Evolutionary conservation across 2,797 vertebrate species (phyloP), one percentile per base, ranked within the genome.

Genomic region (Chaunax sp.): DNA sequence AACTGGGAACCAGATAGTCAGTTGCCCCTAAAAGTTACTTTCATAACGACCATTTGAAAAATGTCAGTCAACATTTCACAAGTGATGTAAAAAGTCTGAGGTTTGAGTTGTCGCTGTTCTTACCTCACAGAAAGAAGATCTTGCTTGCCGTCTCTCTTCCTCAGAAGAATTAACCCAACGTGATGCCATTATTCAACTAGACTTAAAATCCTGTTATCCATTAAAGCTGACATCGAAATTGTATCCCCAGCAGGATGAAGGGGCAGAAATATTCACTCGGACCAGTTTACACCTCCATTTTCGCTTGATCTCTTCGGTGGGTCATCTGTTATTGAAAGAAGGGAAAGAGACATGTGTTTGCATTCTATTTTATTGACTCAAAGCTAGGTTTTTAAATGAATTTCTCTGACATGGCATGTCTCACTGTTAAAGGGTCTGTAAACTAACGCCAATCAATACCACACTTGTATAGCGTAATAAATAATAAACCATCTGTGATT

Each of bases 161-260:
- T 94, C 95, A 47, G 86, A 91, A 69, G 94, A 86, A 86, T 92
- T 92, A 85, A 89, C 88, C 95, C 95, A 93, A 90, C 88, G 95
- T 59, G 95, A 95, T 84, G 96, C 97, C 98, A 99, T 99, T 93
- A 95, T 96, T 94, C 94, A 93, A 94, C 92, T 90, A 92, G 91
- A 90, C 75, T 90, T 90, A 90, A 93, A 93, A 93, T 89, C 80
- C 30, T 67, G 85, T 81, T 75, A 82, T 91, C 91, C 85, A 81
- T 90, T 57, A 88, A 88, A 84, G 88, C 81, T 93, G 92, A 92
- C 94, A 96, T 96, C 66, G 90, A 89, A 87, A 83, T 77, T 38
- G 57, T 65, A 80, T 64, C 65, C 87, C 79, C 82, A 69, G 62
- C 55, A 37, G 66, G 45, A 76, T 33, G 61, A 20, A 64, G 14